A percentile compares a stretch with the other conserved stretches of the same genome.
Conservation (phyloP, 2,113 vertebrate genomes). For the Piprites chloris region DNA sequence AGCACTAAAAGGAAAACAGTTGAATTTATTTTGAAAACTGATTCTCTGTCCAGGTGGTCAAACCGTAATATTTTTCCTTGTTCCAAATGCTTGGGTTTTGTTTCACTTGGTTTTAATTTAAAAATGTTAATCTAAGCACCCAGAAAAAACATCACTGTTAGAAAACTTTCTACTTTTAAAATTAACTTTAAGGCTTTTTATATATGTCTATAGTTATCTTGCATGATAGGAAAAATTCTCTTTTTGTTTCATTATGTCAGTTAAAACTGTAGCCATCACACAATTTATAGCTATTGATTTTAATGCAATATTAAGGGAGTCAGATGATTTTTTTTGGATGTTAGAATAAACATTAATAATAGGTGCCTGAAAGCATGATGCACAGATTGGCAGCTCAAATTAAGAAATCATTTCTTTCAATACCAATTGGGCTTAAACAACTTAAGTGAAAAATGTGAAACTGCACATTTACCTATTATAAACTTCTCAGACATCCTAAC, state of each 20-base stretch:
- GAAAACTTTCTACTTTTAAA: not conserved
- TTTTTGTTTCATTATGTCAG: constrained; percentile 41
- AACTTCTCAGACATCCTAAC: not conserved
- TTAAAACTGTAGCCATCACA: constrained; percentile 52
- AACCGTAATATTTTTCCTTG: not conserved
- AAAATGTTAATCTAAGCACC: not conserved
- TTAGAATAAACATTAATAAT: constrained; percentile 67
- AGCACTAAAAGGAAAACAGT: not conserved
- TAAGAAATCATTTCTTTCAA: constrained; percentile 25
- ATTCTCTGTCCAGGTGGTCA: not conserved
- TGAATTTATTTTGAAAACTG: constrained; percentile 40
- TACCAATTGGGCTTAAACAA: not conserved
- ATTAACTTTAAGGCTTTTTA: not conserved
- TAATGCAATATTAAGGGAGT: constrained; percentile 55
- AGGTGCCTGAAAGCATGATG: constrained; percentile 55
- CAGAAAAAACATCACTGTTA: not conserved
- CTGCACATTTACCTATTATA: not conserved
- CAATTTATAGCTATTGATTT: constrained; percentile 69
- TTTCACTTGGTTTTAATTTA: not conserved
- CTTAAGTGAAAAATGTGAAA: not conserved
- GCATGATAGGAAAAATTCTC: constrained; percentile 5
- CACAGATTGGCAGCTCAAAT: constrained; percentile 57
- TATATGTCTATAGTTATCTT: not conserved
- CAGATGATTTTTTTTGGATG: constrained; percentile 63
- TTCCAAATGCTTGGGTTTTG: not conserved